Conservation (phyloP, 2,888 invertebrate genomes). For the Limnephilus rhombicus region DNA sequence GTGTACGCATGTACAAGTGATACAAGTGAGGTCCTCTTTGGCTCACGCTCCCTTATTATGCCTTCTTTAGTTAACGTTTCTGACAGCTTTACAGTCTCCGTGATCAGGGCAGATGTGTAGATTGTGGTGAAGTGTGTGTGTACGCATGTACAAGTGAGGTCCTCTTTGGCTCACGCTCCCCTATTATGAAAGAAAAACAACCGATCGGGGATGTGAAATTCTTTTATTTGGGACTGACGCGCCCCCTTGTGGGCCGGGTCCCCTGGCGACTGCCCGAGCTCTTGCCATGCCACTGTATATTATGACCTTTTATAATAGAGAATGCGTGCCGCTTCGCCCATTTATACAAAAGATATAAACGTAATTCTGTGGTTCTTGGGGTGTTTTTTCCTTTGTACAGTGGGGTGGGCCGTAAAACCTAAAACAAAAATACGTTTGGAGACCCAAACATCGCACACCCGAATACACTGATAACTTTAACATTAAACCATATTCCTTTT, state of each 20-base stretch:
- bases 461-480: too few relatives aligned
- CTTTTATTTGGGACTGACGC: not conserved
- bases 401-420: not conserved
- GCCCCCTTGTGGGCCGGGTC: not conserved
- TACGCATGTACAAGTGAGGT: too few relatives aligned
- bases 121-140: too few relatives aligned
- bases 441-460: too few relatives aligned
- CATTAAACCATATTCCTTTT: too few relatives aligned
- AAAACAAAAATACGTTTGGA: too few relatives aligned
- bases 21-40: too few relatives aligned
- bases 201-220: not conserved
- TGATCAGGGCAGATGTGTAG: too few relatives aligned
- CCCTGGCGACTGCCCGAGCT: not conserved
- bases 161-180: not conserved
- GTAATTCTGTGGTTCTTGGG: not conserved
- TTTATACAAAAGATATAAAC: not conserved
- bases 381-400: not conserved
- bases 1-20: too few relatives aligned
- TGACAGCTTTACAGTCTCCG: too few relatives aligned
- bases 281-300: not conserved
- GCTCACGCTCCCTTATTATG: too few relatives aligned
- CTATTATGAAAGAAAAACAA: not conserved
- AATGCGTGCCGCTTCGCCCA: not conserved
- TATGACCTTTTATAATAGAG: not conserved
- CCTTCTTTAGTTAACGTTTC: too few relatives aligned